Conservation (phyloP, 92 coral and sea anemone genomes). For the Paragorgia papillata region DNA sequence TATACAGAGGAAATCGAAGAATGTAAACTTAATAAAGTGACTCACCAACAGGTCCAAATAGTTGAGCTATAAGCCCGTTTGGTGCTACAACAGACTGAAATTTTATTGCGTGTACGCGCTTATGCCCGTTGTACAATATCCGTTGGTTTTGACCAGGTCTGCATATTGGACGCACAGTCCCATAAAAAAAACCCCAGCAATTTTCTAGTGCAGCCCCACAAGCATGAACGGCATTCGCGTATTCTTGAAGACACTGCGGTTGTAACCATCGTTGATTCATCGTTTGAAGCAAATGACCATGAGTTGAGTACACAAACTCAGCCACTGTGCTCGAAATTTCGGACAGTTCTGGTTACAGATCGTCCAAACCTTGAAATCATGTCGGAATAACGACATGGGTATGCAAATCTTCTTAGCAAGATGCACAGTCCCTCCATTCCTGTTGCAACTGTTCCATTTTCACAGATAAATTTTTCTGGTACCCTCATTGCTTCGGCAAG, state of each 20-base stretch:
- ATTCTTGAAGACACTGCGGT: conserved; percentile 53
- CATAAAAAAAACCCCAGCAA: conserved; percentile 75
- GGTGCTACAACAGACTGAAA: conserved; percentile 71
- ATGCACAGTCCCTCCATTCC: conserved; percentile 43
- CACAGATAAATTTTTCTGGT: conserved; percentile 54
- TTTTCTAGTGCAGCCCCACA: conserved; percentile 68
- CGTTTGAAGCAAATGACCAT: conserved; percentile 44
- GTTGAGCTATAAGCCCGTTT: conserved; percentile 66
- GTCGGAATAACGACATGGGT: conserved; percentile 34
- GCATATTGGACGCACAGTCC: conserved; percentile 65
- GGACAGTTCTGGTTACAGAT: conserved; percentile 60
- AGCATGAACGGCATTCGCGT: conserved; percentile 49
- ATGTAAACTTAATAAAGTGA: neutral
- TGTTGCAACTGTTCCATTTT: conserved; percentile 63
- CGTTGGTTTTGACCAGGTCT: conserved; percentile 60
- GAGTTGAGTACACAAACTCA: conserved; percentile 25
- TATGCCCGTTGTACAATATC: conserved; percentile 71
- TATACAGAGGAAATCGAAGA: neutral
- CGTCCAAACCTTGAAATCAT: conserved; percentile 61
- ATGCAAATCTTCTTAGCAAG: conserved; percentile 16
- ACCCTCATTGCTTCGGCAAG: conserved; percentile 54
- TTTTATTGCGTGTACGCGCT: conserved; percentile 63
- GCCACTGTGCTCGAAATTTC: conserved; percentile 44
- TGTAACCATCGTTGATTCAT: conserved; percentile 62
- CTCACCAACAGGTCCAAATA: conserved; percentile 75